phyloP scores from a whole-genome alignment of 2,888 invertebrate species.

The Himalopsyche kuldschensis region DNA sequence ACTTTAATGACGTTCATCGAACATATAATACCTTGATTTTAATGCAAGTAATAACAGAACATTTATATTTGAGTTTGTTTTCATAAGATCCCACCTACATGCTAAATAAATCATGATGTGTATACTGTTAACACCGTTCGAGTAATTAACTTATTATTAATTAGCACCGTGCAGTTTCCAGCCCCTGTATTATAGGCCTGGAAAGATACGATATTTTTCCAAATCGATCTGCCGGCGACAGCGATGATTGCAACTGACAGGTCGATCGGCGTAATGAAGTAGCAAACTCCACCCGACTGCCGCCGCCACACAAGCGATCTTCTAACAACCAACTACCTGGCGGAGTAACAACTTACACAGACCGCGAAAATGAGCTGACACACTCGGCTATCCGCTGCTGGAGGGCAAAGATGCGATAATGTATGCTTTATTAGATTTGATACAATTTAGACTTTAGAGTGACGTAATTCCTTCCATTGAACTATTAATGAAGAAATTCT shows the following conservation, averaged over 20 bases:
- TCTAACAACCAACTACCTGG: neutral
- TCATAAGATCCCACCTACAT: too few species aligned
- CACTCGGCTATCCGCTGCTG: neutral
- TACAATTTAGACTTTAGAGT: neutral
- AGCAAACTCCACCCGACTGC: neutral
- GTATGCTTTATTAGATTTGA: neutral
- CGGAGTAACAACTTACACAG: neutral
- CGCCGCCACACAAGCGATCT: neutral
- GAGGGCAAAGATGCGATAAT: neutral
- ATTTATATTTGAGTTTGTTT: too few species aligned
- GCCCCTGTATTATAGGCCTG: neutral
- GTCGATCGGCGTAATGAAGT: neutral
- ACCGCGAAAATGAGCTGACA: neutral
- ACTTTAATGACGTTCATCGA: too few species aligned
- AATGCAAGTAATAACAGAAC: too few species aligned
- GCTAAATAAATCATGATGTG: too few species aligned
- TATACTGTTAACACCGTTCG: neutral
- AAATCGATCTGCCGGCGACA: neutral
- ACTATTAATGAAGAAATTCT: too few species aligned
- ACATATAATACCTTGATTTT: too few species aligned
- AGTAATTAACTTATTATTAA: neutral
- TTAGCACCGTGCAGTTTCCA: neutral
- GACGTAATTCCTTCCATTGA: too few species aligned
- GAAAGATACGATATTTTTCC: neutral
- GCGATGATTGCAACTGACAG: neutral